Percentiles rank a stretch among this genome's conserved stretches.
Evolutionary conservation across 2,888 invertebrate genomes (phyloP).

Genomic region (Monopis laevigella): DNA sequence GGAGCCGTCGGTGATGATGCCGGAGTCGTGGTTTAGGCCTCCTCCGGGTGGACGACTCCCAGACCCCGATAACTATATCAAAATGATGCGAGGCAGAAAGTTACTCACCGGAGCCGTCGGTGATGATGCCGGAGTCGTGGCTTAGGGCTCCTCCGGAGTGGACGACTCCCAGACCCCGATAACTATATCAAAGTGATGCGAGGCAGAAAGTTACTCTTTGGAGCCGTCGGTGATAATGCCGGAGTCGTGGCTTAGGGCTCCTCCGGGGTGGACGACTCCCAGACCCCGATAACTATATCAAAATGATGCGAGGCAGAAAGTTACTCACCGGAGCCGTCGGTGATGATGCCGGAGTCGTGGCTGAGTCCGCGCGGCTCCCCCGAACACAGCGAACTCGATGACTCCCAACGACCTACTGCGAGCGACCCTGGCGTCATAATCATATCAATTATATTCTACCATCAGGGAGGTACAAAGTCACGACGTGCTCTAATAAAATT

Average conservation of each 20-base stretch:
- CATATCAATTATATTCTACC: no score
- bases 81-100: no score
- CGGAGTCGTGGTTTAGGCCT: slow-evolving; percentile 52
- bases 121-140: slow-evolving; percentile 57
- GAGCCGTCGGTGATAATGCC: slow-evolving; percentile 59
- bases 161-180: no score
- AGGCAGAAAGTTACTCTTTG: no score
- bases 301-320: no score
- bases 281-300: no score
- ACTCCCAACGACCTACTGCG: slow-evolving; percentile 73
- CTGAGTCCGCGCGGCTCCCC: slow-evolving; percentile 50
- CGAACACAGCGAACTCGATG: slow-evolving; percentile 61
- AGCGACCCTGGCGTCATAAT: slow-evolving; percentile 70
- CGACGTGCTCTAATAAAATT: no score
- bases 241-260: slow-evolving; percentile 51
- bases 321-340: slow-evolving; percentile 51
- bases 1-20: slow-evolving; percentile 57
- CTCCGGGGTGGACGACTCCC: slow-evolving; percentile 30
- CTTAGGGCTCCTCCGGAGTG: slow-evolving; percentile 39
- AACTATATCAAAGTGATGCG: no score
- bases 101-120: slow-evolving; percentile 51
- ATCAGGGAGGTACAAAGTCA: no score
- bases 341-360: slow-evolving; percentile 57
- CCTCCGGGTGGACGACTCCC: slow-evolving; percentile 30
- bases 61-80: no score